These are phyloP conservation scores for Sebastes minor DNA, from an alignment of 2,797 vertebrate genomes.

Conservation along the genomic window DNA sequence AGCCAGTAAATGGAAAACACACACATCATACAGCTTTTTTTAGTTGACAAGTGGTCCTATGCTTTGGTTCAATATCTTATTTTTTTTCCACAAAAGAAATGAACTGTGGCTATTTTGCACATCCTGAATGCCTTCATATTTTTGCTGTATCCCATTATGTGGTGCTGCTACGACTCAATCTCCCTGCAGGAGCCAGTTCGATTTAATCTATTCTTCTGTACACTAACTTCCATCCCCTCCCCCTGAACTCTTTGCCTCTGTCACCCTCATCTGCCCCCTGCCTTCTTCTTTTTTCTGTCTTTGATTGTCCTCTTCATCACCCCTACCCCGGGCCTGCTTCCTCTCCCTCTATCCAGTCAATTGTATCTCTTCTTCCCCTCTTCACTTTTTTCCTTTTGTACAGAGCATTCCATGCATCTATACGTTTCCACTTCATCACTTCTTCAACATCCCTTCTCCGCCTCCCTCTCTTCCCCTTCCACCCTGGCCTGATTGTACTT, in stretches of 20 bases:
- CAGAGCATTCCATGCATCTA: neutral
- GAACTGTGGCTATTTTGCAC: neutral
- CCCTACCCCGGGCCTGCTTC: neutral
- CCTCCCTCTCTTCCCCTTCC: neutral
- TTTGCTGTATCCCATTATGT: slow-evolving; percentile 9
- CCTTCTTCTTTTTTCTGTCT: slow-evolving; percentile 5
- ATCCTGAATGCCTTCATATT: neutral
- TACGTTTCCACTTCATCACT: neutral
- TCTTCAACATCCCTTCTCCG: neutral
- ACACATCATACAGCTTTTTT: neutral
- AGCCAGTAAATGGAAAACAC: neutral
- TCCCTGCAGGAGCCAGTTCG: slow-evolving; percentile 7
- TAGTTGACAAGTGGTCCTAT: no score
- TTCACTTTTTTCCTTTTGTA: neutral
- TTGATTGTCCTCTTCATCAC: slow-evolving; percentile 29
- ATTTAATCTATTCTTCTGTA: slow-evolving; percentile 26
- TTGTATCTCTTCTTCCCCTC: slow-evolving; percentile 1
- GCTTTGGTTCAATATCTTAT: neutral
- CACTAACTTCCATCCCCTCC: neutral
- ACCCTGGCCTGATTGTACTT: neutral
- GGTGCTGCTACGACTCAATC: neutral
- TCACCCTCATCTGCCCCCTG: neutral
- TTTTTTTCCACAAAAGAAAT: neutral
- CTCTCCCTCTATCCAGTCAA: neutral
- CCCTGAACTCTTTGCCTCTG: neutral